phyloP scores from a whole-genome alignment of 2,888 invertebrate species.

The Deladenus siricidicola region DNA sequence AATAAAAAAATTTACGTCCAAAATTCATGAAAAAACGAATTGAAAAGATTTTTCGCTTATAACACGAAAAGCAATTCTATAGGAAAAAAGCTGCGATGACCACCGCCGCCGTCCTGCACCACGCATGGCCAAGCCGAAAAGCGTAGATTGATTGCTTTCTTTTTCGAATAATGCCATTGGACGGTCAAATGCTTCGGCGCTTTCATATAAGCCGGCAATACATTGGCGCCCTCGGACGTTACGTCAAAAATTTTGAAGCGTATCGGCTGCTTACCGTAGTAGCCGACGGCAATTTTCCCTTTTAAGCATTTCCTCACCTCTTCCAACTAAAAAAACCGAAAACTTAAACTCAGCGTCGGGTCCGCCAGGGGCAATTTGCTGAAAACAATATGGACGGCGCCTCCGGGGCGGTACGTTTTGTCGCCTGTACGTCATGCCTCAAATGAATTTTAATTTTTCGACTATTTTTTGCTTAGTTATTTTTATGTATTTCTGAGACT shows the following conservation, averaged over 20 bases:
- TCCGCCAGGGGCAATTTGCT: too few species aligned
- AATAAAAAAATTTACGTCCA: too few species aligned
- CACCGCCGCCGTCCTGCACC: conserved; percentile 11
- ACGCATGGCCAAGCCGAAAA: conserved; percentile 18
- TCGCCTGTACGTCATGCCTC: too few species aligned
- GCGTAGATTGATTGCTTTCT: background rate
- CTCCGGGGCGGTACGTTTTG: too few species aligned
- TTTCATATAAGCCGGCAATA: conserved; percentile 4
- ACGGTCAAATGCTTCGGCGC: conserved; percentile 5
- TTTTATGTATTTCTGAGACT: too few species aligned
- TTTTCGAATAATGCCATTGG: conserved; percentile 1
- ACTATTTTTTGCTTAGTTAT: too few species aligned
- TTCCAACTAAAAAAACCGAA: background rate
- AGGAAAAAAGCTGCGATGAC: conserved; percentile 13
- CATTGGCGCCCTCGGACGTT: background rate
- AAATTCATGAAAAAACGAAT: background rate
- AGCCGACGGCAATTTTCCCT: background rate
- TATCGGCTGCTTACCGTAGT: conserved; percentile 1
- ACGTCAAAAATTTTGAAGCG: conserved; percentile 7
- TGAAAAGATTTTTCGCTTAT: background rate
- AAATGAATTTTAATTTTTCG: too few species aligned
- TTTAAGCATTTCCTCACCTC: background rate
- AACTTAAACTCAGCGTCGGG: too few species aligned
- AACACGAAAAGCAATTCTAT: conserved; percentile 2
- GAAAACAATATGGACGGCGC: too few species aligned